Percentiles rank a stretch among this genome's conserved stretches.
Evolutionary conservation across 2,797 vertebrate species (phyloP).

Genomic region (Ataeniobius toweri): DNA sequence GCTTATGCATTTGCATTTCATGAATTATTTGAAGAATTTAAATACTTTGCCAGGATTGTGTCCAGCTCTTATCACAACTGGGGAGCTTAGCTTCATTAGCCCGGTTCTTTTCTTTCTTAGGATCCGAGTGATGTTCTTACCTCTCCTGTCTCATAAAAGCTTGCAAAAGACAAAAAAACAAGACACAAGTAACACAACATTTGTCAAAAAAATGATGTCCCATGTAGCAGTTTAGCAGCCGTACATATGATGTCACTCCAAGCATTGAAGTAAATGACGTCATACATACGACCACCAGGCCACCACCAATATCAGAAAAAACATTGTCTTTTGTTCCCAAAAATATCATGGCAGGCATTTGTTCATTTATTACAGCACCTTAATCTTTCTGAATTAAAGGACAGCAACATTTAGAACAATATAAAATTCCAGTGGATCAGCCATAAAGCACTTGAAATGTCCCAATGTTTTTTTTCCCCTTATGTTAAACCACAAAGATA

Average conservation of each 20-base stretch:
- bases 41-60: conserved; percentile 22
- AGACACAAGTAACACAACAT: background rate
- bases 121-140: conserved; percentile 56
- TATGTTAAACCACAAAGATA: background rate
- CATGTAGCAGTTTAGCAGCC: conserved; percentile 95
- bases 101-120: background rate
- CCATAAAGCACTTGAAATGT: background rate
- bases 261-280: conserved; percentile 95
- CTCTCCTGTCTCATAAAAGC: conserved; percentile 50
- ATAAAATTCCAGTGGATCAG: background rate
- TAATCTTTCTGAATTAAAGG: background rate
- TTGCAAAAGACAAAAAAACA: conserved; percentile 19
- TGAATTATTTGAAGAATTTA: conserved; percentile 50
- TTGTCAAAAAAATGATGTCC: conserved; percentile 75
- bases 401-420: background rate
- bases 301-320: conserved; percentile 83
- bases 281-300: conserved; percentile 98
- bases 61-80: conserved; percentile 16
- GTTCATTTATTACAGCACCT: background rate
- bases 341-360: conserved; percentile 1
- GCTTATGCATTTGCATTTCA: conserved; percentile 35
- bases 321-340: background rate
- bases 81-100: conserved; percentile 26
- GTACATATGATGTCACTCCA: conserved; percentile 99
- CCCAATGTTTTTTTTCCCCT: background rate